Percentiles rank a stretch among this genome's conserved stretches.
Evolutionary conservation across 2,113 vertebrate species (phyloP).

Genomic region (Butastur rufipennis): DNA sequence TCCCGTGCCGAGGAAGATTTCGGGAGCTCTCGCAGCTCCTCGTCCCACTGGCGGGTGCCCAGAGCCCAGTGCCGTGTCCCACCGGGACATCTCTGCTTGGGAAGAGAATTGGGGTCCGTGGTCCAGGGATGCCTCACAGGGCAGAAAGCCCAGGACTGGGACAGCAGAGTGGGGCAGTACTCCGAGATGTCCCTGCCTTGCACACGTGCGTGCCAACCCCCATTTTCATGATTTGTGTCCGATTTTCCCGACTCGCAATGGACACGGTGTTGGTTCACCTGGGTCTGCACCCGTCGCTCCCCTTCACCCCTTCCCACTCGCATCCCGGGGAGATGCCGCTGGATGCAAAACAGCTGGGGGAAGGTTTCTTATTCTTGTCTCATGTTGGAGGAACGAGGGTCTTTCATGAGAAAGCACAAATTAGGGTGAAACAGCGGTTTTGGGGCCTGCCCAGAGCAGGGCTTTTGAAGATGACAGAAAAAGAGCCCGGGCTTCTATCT

Average conservation of each 20-base stretch:
- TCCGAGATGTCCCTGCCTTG: neutral
- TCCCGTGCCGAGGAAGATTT: neutral
- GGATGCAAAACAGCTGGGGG: neutral
- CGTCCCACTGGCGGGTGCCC: fast-evolving
- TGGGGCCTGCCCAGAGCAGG: neutral
- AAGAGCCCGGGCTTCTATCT: neutral
- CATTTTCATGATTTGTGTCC: fast-evolving
- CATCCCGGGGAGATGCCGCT: neutral
- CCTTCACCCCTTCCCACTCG: fast-evolving
- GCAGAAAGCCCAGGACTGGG: neutral
- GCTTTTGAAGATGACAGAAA: neutral
- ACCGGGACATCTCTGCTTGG: fast-evolving
- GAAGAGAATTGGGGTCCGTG: too few relatives aligned
- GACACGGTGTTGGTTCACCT: neutral
- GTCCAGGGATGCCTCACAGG: neutral
- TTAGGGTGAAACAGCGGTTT: fast-evolving
- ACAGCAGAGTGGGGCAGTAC: neutral
- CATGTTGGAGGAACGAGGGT: neutral
- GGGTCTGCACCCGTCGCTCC: neutral
- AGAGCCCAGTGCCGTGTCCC: neutral
- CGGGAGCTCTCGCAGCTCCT: neutral
- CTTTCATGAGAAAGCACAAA: neutral
- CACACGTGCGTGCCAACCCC: fast-evolving
- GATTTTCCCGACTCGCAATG: fast-evolving
- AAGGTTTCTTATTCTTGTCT: neutral